phyloP scores from a whole-genome alignment of 2,113 vertebrate genomes.

The Tragulus kanchil region DNA sequence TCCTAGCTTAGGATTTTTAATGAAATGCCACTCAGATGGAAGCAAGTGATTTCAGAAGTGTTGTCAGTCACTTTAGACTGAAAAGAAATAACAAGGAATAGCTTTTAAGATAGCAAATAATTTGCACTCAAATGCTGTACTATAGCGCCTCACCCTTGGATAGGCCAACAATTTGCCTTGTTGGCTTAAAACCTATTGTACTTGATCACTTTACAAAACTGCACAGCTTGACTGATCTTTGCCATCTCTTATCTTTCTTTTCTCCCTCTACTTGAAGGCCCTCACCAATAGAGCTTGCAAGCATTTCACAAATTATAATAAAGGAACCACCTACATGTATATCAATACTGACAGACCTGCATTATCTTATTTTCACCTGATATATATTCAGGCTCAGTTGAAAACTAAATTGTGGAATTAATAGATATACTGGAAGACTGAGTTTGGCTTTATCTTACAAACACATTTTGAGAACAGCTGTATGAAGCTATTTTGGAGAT shows the following conservation, averaged over 20 bases:
- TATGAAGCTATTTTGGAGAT: slow-evolving; percentile 70
- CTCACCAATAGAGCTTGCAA: slow-evolving; percentile 87
- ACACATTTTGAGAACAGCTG: slow-evolving; percentile 76
- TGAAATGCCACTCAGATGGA: slow-evolving; percentile 85
- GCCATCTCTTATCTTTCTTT: slow-evolving; percentile 85
- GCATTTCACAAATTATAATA: slow-evolving; percentile 88
- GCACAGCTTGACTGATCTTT: slow-evolving; percentile 84
- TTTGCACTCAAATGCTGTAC: slow-evolving; percentile 67
- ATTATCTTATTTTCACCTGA: slow-evolving; percentile 90
- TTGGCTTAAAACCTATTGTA: slow-evolving; percentile 80
- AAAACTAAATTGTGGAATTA: slow-evolving; percentile 88
- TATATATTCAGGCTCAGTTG: slow-evolving; percentile 86
- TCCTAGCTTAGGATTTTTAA: slow-evolving; percentile 75
- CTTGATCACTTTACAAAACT: slow-evolving; percentile 83
- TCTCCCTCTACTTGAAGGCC: slow-evolving; percentile 85
- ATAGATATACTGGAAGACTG: slow-evolving; percentile 87
- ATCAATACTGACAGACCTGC: slow-evolving; percentile 87
- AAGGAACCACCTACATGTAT: slow-evolving; percentile 87
- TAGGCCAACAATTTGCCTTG: slow-evolving; percentile 66
- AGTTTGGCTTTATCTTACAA: slow-evolving; percentile 84
- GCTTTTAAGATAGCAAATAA: slow-evolving; percentile 72
- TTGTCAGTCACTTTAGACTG: slow-evolving; percentile 77
- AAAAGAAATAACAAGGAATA: slow-evolving; percentile 80
- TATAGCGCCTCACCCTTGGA: slow-evolving; percentile 50
- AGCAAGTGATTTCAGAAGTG: slow-evolving; percentile 84